Base-by-base conservation (phyloP, 2,888 invertebrate species). In the Synanthedon tipuliformis region DNA sequence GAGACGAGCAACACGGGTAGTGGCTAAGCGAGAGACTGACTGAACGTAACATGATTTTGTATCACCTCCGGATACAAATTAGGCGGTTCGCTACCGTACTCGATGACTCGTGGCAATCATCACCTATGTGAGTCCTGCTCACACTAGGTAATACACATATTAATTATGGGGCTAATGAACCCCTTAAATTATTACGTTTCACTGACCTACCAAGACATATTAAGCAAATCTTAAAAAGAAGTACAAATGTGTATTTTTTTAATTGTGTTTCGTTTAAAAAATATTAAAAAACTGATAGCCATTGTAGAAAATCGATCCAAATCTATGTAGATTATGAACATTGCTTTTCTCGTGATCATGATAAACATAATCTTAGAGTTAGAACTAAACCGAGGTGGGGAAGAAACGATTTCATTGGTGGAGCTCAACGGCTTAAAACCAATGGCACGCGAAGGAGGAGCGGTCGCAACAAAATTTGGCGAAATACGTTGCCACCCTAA, bases 391-490 rank as follows among this genome's bases (percentile, higher is more conserved):
- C 61, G 73, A 81, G 85, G 78, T 84, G 84, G 85, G 83, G 68
- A 77, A 61, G 71, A 61, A 71, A 82, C 73, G 61, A 72, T 63
- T 73, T 75, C 72, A 86, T 86, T 86, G 85, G 85, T 62, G 69
- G 78, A 70, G 65, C 69, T 66, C 58, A 57, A 60, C 65, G 74
- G 77, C 69, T 66, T 69, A 68, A 78, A 72, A 69, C 85, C 85
- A 85, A 85, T 84, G 61, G 82, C 79, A 73, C 60, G 66, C 63
- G 73, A 73, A 84, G 85, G 85, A 80, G 85, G 85, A 75, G 84
- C 80, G 73, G 68, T 68, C 69, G 71, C 68, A 69, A 71, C 63
- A 68, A 81, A 84, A 71, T 83, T 83, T 68, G 73, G 74, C 69
- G 72, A 76, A 75, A 76, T 70, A 68, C 64, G 69, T 66, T 64